Percentiles rank a stretch among this genome's conserved stretches.
Conservation (phyloP, 2,797 vertebrate species). For the Paramormyrops hopkinsi region DNA sequence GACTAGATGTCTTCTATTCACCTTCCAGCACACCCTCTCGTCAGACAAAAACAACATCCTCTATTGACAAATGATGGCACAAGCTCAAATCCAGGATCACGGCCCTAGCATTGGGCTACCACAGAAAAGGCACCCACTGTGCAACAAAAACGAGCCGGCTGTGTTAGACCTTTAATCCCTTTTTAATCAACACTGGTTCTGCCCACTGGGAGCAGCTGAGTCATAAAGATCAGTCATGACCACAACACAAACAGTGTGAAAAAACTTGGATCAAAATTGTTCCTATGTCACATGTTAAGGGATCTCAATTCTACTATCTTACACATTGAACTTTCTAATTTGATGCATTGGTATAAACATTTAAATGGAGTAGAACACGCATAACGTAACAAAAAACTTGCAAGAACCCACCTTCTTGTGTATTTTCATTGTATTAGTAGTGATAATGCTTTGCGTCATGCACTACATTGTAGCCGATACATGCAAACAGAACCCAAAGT, state of each 20-base stretch:
- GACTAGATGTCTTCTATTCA: constrained; percentile 14
- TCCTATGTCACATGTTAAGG: neutral
- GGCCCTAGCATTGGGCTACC: neutral
- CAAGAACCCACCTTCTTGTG: neutral
- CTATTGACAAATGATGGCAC: constrained; percentile 13
- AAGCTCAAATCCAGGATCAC: neutral
- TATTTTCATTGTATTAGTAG: neutral
- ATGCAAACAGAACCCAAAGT: neutral
- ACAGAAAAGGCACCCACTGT: constrained; percentile 13
- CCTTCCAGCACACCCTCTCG: constrained; percentile 4
- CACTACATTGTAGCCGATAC: neutral
- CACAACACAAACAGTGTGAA: constrained; percentile 1
- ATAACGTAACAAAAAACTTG: neutral
- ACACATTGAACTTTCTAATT: neutral
- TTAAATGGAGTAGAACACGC: neutral
- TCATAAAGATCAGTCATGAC: constrained; percentile 16
- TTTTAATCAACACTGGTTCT: constrained; percentile 23
- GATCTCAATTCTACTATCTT: neutral
- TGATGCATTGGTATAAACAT: neutral
- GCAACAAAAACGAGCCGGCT: constrained; percentile 9
- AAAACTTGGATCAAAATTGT: constrained; percentile 2
- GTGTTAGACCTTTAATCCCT: constrained; percentile 25
- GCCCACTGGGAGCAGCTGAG: constrained; percentile 15
- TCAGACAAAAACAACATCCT: constrained; percentile 8
- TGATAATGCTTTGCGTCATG: neutral